Evolutionary conservation across 2,113 vertebrate species (phyloP), one percentile per base, ranked within the genome.

Genomic region (Lanius collurio): DNA sequence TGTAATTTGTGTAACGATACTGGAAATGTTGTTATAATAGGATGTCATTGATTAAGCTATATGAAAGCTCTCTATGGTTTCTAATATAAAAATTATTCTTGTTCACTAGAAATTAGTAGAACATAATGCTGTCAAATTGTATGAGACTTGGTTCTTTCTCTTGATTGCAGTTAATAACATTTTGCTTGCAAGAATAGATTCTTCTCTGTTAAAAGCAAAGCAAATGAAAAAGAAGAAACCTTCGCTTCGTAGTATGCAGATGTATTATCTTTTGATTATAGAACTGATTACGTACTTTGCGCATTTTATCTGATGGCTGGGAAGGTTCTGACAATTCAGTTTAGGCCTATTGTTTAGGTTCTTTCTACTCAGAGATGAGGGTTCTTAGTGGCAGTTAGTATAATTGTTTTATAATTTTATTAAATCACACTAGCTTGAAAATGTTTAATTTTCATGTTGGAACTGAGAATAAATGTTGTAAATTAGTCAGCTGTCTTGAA

Each of bases 1-100:
- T 78, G 28, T 68, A 87, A 87, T 86, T 91, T 93, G 52, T 87
- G 56, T 90, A 89, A 89, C 60, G 64, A 78, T 84, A 89, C 65
- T 94, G 77, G 60, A 94, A 92, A 75, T 89, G 30, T 73, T 91
- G 35, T 86, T 95, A 39, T 59, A 89, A 62, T 60, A 82, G 53
- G 56, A 89, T 79, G 42, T 73, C 0, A 0, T 62, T 93, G 41
- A 79, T 76, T 75, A 89, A 93, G 86, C 76, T 62, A 52, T 33
- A 33, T 89, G 60, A 79, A 95, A 89, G 41, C 31, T 82, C 41
- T 89, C 37, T 65, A 1, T 57, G 33, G 26, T 76, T 94, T 89
- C 69, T 91, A 71, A 56, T 82, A 67, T 28, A 86, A 89, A 83
- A 74, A 65, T 67, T 87, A 3, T 55, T 62, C 68, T 52, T 84